Conservation (phyloP, 2,797 vertebrate genomes). For the Esox lucius region DNA sequence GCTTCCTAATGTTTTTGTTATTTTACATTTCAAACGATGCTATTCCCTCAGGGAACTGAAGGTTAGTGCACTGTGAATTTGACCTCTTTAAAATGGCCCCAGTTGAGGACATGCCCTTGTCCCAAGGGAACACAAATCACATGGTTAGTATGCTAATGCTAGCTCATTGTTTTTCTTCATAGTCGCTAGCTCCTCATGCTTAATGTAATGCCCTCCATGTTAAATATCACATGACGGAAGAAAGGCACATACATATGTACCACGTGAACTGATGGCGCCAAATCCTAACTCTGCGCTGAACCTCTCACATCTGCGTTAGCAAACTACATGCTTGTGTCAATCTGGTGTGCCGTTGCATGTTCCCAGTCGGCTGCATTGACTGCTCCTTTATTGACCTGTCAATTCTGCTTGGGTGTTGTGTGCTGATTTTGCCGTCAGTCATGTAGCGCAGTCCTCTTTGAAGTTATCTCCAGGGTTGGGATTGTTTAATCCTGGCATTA, state of each 20-base stretch:
- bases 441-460: constrained; percentile 61
- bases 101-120: constrained; percentile 24
- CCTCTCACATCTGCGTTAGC: background rate
- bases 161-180: constrained; percentile 8
- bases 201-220: background rate
- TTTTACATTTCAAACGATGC: constrained; percentile 49
- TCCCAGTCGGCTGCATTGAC: constrained; percentile 62
- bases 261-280: background rate
- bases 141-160: constrained; percentile 22
- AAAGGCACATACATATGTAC: background rate
- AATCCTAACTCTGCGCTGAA: background rate
- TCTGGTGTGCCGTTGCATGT: constrained; percentile 34
- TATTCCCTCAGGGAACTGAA: constrained; percentile 53
- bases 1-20: constrained; percentile 35
- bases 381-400: constrained; percentile 42
- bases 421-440: constrained; percentile 63
- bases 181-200: background rate
- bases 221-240: constrained; percentile 8
- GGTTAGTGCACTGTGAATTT: constrained; percentile 63
- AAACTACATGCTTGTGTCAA: background rate
- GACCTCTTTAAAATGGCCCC: constrained; percentile 57
- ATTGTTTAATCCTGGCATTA: constrained; percentile 34
- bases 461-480: constrained; percentile 49
- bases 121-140: constrained; percentile 18
- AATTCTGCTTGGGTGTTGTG: constrained; percentile 29